phyloP scores from a whole-genome alignment of 1,140 invertebrate species.

The Oscheius sp. region DNA sequence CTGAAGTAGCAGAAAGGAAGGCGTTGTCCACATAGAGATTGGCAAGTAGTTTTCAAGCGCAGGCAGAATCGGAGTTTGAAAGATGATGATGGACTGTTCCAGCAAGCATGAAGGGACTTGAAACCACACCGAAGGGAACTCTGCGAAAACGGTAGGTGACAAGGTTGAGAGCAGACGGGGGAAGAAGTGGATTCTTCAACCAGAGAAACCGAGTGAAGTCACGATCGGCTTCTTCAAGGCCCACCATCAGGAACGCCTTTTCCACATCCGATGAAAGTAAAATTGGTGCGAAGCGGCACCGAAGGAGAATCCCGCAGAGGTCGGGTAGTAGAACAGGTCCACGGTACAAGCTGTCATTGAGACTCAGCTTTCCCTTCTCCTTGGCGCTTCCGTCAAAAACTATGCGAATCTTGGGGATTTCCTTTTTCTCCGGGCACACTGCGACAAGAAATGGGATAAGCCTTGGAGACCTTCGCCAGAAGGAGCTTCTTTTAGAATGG shows the following conservation, averaged over 20 bases:
- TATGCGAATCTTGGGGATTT: too few relatives aligned
- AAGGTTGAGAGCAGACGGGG: constrained; percentile 16
- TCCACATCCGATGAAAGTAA: not conserved
- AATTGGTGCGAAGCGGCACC: constrained; percentile 2
- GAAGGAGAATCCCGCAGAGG: constrained; percentile 16
- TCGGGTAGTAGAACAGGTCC: constrained; percentile 34
- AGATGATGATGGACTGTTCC: constrained; percentile 40
- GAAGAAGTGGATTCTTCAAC: not conserved
- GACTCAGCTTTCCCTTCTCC: not conserved
- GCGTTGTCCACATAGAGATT: constrained; percentile 40
- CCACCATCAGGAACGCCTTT: constrained; percentile 19
- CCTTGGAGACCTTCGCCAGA: too few relatives aligned
- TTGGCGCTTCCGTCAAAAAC: constrained; percentile 36
- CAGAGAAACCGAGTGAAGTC: not conserved
- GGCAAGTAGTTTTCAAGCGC: constrained; percentile 9
- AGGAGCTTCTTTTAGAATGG: too few relatives aligned
- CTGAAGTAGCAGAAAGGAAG: constrained; percentile 5
- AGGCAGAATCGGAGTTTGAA: constrained; percentile 2
- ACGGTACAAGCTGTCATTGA: constrained; percentile 31
- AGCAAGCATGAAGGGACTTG: constrained; percentile 37
- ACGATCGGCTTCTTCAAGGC: not conserved
- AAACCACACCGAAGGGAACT: constrained; percentile 40
- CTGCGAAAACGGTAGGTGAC: constrained; percentile 18
- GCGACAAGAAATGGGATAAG: too few relatives aligned
- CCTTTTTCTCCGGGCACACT: too few relatives aligned